Percentiles rank a stretch among this genome's conserved stretches.
phyloP scores from a whole-genome alignment of 2,888 invertebrate species.

The Ectemnius cavifrons region DNA sequence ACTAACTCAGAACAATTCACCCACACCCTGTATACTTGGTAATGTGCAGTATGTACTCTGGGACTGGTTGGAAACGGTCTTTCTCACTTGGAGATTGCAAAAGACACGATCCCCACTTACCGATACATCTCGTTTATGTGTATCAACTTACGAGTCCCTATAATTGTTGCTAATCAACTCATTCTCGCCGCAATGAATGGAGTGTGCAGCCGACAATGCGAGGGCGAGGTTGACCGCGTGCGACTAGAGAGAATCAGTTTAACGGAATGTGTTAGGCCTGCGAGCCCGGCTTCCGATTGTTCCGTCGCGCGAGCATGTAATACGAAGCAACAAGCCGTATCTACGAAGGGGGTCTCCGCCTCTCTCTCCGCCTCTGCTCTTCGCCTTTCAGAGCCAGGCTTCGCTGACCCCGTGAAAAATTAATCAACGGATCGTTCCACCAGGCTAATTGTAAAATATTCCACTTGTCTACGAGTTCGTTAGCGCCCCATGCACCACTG shows the following conservation, averaged over 20 bases:
- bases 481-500: slow-evolving; percentile 16
- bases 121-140: slow-evolving; percentile 42
- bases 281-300: slow-evolving; percentile 64
- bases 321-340: slow-evolving; percentile 75
- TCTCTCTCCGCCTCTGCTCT: no score
- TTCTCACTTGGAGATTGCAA: slow-evolving; percentile 67
- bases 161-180: no score
- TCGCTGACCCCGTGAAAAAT: slow-evolving; percentile 71
- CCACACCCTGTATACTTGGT: slow-evolving; percentile 17
- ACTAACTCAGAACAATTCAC: background rate
- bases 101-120: slow-evolving; percentile 27
- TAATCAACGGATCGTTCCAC: slow-evolving; percentile 60
- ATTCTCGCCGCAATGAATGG: background rate
- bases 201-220: slow-evolving; percentile 1
- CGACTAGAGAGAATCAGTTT: slow-evolving; percentile 30
- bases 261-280: slow-evolving; percentile 54
- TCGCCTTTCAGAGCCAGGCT: slow-evolving; percentile 60
- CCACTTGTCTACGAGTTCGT: slow-evolving; percentile 27
- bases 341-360: slow-evolving; percentile 57
- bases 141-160: background rate
- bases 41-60: slow-evolving; percentile 32
- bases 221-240: slow-evolving; percentile 1
- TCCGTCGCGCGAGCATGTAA: slow-evolving; percentile 76
- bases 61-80: slow-evolving; percentile 53
- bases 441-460: slow-evolving; percentile 50